Percentiles rank a stretch among this genome's conserved stretches.
These are phyloP conservation scores for Gymnogyps californianus DNA, from an alignment of 2,113 vertebrate genomes.

Conservation along the genomic window DNA sequence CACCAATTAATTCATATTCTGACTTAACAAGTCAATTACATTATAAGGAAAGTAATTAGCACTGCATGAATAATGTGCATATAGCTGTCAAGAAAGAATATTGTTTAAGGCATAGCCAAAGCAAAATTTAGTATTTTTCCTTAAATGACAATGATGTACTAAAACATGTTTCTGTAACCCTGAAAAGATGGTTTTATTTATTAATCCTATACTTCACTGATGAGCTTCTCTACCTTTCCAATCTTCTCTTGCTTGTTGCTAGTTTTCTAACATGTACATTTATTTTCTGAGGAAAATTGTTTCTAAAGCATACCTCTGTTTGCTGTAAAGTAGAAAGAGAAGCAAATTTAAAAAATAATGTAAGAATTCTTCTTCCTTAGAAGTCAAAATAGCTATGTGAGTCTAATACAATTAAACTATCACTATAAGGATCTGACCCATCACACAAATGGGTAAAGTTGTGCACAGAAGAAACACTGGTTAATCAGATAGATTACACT, in stretches of 20 bases:
- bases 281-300: neutral
- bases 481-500: neutral
- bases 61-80: conserved; percentile 41
- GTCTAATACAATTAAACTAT: neutral
- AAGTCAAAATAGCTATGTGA: neutral
- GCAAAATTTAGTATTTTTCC: neutral
- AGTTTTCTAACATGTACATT: neutral
- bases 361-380: neutral
- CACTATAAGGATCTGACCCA: neutral
- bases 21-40: conserved; percentile 50
- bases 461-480: neutral
- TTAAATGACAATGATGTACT: neutral
- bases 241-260: neutral
- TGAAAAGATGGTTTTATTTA: neutral
- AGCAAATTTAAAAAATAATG: neutral
- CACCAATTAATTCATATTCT: conserved; percentile 66
- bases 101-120: neutral
- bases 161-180: neutral
- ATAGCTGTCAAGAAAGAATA: conserved; percentile 23
- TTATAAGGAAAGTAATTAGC: conserved; percentile 59
- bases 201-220: neutral
- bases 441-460: neutral
- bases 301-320: neutral
- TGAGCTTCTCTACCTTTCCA: neutral
- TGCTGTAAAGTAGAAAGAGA: neutral